Evolutionary conservation across 2,888 invertebrate genomes (phyloP).

Genomic region (Tetropium fuscum): DNA sequence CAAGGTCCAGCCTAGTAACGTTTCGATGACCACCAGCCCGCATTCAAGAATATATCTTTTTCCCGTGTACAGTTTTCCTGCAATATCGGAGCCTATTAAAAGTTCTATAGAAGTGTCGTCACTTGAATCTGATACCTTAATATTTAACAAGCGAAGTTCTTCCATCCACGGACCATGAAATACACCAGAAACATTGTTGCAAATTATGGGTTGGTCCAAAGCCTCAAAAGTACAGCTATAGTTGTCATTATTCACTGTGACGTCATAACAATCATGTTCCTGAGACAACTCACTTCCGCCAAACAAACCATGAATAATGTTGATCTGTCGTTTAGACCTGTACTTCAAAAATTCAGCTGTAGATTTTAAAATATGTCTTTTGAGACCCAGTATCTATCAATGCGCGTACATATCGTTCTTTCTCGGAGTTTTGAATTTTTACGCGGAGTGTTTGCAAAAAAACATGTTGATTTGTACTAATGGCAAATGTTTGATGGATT

Average conservation of each 20-base stretch:
- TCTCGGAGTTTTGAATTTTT: not conserved
- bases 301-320: slow-evolving; percentile 54
- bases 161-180: slow-evolving; percentile 15
- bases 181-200: slow-evolving; percentile 1
- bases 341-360: slow-evolving; percentile 6
- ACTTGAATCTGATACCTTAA: slow-evolving; percentile 11
- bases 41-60: slow-evolving; percentile 17
- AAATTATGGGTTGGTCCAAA: slow-evolving; percentile 4
- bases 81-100: slow-evolving; percentile 29
- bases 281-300: slow-evolving; percentile 53
- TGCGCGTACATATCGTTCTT: slow-evolving; percentile 1
- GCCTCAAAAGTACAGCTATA: slow-evolving; percentile 6
- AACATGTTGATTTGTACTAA: no score
- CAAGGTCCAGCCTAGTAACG: slow-evolving; percentile 17
- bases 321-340: slow-evolving; percentile 11
- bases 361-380: slow-evolving; percentile 28
- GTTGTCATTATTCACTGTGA: not conserved
- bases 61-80: slow-evolving; percentile 27
- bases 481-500: no score
- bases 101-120: slow-evolving; percentile 22
- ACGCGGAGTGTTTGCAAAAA: slow-evolving; percentile 33
- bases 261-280: slow-evolving; percentile 15
- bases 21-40: slow-evolving; percentile 28
- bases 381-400: slow-evolving; percentile 31
- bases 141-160: slow-evolving; percentile 7